Base-by-base conservation (phyloP, 2,113 vertebrate species). In the Psittacula cyanocephala region DNA sequence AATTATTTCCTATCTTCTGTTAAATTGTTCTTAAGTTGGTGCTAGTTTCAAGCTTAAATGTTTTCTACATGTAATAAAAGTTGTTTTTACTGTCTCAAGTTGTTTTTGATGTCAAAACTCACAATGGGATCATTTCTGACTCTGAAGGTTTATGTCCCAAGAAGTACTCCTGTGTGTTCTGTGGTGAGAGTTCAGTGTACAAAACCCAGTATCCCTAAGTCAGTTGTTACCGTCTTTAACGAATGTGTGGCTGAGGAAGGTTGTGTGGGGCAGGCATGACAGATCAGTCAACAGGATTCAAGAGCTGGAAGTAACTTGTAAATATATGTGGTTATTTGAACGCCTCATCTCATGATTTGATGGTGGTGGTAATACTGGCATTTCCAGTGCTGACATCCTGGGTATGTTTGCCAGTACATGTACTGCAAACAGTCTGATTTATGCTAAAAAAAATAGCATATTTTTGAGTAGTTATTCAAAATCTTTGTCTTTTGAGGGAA, bases 31-130 rank as follows among this genome's bases (percentile, higher is more conserved):
- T 81, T 52, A 90, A 88, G 12, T 62, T 90, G 33, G 39, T 90
- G 50, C 43, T 29, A 83, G 3, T 76, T 88, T 41, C 49, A 49
- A 82, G 81, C 83, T 93, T 86, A 95, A 83, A 59, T 75, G 57
- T 62, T 86, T 94, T 89, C 46, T 63, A 69, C n/a, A 4, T 13
- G 1, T n/a, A 44, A 89, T 95, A 81, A 86, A 93, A 68, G 22
- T 77, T 24, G 11, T 27, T 94, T 93, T 89, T 92, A 87, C 44
- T 82, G 67, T 91, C 80, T 79, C 10, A 13, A 65, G 57, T 89
- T 82, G 68, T n/a, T 46, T 4, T 2, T 88, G 25, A 70, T 91
- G 55, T 75, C 49, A 90, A 8, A 90, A 68, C 72, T 75, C 20
- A 11, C 5, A 9, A 17, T 25, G 72, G 37, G 70, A 71, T 35